A percentile compares a stretch with the other conserved stretches of the same genome.
phyloP scores from a whole-genome alignment of 2,797 vertebrate species.

The Allobates femoralis region DNA sequence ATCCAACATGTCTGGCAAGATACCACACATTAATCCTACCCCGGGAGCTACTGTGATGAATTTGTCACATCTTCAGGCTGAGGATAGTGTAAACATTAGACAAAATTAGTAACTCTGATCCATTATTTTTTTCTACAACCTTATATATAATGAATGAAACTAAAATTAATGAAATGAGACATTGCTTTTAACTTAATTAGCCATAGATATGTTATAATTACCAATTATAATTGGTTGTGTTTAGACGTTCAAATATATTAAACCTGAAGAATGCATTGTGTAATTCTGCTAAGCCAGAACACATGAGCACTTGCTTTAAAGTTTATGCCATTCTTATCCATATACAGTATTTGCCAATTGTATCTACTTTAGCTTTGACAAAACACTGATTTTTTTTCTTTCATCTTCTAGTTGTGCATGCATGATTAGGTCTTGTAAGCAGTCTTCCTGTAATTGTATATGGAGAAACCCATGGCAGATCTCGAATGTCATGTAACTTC shows the following conservation, averaged over 20 bases:
- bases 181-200: neutral
- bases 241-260: neutral
- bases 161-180: neutral
- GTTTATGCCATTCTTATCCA: neutral
- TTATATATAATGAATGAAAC: neutral
- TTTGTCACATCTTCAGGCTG: too few species aligned
- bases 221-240: neutral
- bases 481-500: slow-evolving; percentile 55
- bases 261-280: neutral
- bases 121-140: too few species aligned
- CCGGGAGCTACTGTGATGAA: too few species aligned
- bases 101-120: too few species aligned
- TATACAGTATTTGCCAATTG: neutral
- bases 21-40: too few species aligned
- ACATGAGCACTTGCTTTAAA: neutral
- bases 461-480: slow-evolving; percentile 32
- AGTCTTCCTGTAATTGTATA: slow-evolving; percentile 53
- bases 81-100: too few species aligned
- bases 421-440: slow-evolving; percentile 16
- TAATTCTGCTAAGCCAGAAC: neutral
- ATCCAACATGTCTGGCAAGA: too few species aligned
- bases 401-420: slow-evolving; percentile 9
- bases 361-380: neutral
- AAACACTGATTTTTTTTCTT: neutral
- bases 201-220: too few species aligned